Evolutionary conservation across 2,888 invertebrate species (phyloP), one percentile per base, ranked within the genome.

Genomic region (Dolomedes plantarius): DNA sequence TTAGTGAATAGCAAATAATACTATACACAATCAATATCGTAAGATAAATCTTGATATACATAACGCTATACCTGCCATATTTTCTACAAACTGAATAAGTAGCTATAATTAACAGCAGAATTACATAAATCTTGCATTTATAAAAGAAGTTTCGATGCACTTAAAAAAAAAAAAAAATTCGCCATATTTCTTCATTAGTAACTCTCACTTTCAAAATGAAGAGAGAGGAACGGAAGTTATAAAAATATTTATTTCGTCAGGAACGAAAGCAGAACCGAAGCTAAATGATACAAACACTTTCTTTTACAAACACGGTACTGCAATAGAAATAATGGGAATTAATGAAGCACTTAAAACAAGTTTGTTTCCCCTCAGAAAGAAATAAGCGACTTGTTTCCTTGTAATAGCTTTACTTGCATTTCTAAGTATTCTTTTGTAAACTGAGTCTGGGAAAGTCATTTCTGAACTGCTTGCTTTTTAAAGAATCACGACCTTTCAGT

Each of bases 281-380:
- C 6, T 11, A 36, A 36, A 36, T 36, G 36, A 36, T 36, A 7
- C 36, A 36, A 36, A 11, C 36, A 7, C 1, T 46, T 46, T 46
- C 41, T 46, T 46, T 46, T 46, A 6, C 2, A 16, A 46, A 46
- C 9, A 46, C 16, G 1, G 16, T 46, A 9, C 41, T 13, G 16
- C 41, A 46, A 13, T 46, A 46, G 41, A 13, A 2, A 16, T 46
- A 46, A 46, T 46, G 41, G 41, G 16, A 13, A 1, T 13, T 46
- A 46, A 46, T 46, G 41, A 46, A 46, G 41, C 41, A 46, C 41
- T 46, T 46, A 46, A 46, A 46, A 46, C 13, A 46, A 46, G 16
- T 16, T 46, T 46, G 41, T 46, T 46, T 46, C 41, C 3, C 9
- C n/a, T 2, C 9, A 2, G 16, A 13, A 46, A 46, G 6, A 46